phyloP scores from a whole-genome alignment of 2,888 invertebrate species.

The Tipula confusa region DNA sequence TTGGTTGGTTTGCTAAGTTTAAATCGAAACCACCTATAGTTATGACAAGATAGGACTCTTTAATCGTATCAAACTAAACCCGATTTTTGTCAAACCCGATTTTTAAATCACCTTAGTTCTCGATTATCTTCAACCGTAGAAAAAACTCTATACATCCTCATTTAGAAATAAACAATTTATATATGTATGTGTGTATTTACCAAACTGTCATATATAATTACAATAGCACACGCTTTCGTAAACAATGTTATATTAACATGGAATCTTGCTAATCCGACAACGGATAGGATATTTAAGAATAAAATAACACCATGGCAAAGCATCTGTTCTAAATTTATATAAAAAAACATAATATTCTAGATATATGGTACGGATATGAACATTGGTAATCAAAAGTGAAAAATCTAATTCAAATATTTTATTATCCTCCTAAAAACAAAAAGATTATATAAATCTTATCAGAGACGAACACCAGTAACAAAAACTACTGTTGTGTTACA shows the following conservation, averaged over 20 bases:
- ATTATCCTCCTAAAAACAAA: conserved; percentile 1
- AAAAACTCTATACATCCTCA: too few species aligned
- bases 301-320: background rate
- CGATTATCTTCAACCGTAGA: too few species aligned
- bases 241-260: background rate
- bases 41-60: too few species aligned
- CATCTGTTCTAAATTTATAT: background rate
- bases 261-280: background rate
- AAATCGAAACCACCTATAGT: too few species aligned
- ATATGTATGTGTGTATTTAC: too few species aligned
- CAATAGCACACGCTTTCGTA: background rate
- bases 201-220: background rate
- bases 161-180: too few species aligned
- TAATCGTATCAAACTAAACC: too few species aligned
- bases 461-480: background rate
- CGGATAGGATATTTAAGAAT: background rate
- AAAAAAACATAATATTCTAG: background rate
- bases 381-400: background rate
- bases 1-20: too few species aligned
- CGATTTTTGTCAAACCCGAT: too few species aligned
- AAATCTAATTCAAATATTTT: conserved; percentile 25
- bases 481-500: background rate
- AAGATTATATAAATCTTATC: conserved; percentile 12
- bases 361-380: background rate
- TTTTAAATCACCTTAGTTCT: too few species aligned